These are phyloP conservation scores for Gambusia affinis DNA, from an alignment of 2,113 vertebrate species.

Conservation along the genomic window DNA sequence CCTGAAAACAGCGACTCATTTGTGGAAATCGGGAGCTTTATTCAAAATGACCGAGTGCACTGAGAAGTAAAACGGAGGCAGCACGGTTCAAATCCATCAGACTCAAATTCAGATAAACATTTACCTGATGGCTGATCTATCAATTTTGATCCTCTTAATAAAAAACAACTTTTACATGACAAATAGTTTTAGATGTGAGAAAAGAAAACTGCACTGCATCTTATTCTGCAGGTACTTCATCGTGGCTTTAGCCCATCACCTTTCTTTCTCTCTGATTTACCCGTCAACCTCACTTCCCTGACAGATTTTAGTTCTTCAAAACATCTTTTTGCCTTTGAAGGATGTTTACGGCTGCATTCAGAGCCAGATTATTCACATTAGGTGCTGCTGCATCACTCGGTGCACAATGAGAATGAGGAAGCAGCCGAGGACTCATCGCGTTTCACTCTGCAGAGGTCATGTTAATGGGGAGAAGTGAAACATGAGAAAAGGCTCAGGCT, in stretches of 20 bases:
- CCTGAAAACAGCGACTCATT: background rate
- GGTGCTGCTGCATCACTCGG: background rate
- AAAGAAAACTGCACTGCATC: background rate
- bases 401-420: background rate
- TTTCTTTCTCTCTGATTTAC: background rate
- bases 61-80: background rate
- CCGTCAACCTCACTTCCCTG: background rate
- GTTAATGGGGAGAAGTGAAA: background rate
- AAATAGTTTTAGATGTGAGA: background rate
- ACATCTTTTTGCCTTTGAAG: slow-evolving; percentile 1
- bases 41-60: background rate
- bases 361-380: background rate
- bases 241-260: background rate
- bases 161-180: background rate
- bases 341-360: background rate
- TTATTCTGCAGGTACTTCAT: background rate
- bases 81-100: background rate
- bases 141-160: background rate
- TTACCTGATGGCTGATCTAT: background rate
- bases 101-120: background rate
- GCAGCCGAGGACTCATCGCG: background rate
- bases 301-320: background rate
- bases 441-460: slow-evolving; percentile 2
- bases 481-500: background rate
- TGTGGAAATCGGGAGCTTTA: background rate